Evolutionary conservation across 2,113 vertebrate species (phyloP).

Genomic region (Cacatua alba): DNA sequence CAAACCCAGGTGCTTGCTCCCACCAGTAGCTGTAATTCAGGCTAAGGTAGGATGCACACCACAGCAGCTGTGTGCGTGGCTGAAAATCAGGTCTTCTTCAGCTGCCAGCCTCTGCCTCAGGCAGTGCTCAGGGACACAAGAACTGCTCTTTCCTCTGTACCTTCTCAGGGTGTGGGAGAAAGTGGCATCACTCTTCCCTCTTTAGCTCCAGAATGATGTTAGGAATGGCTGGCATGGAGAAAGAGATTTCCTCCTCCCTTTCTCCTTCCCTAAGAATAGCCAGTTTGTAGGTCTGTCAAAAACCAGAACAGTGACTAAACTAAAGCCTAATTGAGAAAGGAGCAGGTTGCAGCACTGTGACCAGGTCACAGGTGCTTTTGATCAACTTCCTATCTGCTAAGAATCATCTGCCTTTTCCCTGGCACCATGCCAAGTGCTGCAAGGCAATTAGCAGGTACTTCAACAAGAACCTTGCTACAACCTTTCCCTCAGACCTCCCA

Average conservation of each 20-base stretch:
- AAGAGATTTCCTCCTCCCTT: neutral
- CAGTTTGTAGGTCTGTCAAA: neutral
- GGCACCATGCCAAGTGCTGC: neutral
- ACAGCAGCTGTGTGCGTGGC: neutral
- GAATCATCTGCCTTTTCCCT: neutral
- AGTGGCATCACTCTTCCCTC: neutral
- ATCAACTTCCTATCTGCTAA: neutral
- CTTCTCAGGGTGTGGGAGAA: neutral
- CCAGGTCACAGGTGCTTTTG: neutral
- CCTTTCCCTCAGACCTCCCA: neutral
- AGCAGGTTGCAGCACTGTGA: neutral
- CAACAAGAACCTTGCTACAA: neutral
- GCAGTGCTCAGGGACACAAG: neutral
- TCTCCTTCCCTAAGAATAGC: neutral
- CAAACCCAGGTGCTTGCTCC: neutral
- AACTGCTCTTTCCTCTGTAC: neutral
- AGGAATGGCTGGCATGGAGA: neutral
- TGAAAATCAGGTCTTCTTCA: neutral
- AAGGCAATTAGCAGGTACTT: neutral
- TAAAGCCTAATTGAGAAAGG: neutral
- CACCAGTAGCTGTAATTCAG: neutral
- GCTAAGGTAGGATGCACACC: neutral
- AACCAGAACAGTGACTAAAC: neutral
- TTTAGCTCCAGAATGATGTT: neutral
- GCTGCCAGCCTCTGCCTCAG: neutral